A percentile compares a stretch with the other conserved stretches of the same genome.
Conservation (phyloP, 2,888 invertebrate genomes). For the Phlogophora meticulosa region DNA sequence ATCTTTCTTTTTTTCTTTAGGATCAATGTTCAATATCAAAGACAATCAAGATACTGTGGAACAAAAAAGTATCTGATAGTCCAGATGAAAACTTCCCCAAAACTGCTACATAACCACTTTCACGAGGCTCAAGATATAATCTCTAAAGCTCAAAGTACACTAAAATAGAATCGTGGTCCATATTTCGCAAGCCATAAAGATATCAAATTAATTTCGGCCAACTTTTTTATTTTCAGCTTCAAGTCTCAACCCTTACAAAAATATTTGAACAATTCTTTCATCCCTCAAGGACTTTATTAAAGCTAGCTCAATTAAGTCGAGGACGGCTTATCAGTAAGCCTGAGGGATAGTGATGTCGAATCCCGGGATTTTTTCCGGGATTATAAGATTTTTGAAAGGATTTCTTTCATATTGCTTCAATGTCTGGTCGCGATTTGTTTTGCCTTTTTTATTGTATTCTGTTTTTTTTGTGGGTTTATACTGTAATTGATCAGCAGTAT, state of each 20-base stretch:
- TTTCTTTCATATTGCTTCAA: constrained; percentile 47
- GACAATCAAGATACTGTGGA: too few species aligned
- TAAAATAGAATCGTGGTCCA: constrained; percentile 28
- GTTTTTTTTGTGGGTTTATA: background rate
- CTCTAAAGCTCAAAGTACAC: background rate
- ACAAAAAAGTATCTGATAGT: too few species aligned
- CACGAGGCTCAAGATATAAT: constrained; percentile 2
- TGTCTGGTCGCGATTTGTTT: constrained; percentile 30
- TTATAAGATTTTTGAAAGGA: constrained; percentile 42
- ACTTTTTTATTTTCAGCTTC: constrained; percentile 42
- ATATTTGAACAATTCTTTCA: constrained; percentile 63
- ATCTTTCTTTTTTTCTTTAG: too few species aligned
- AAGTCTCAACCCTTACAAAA: constrained; percentile 53
- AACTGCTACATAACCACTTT: background rate
- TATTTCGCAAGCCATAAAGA: constrained; percentile 34
- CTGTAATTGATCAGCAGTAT: background rate
- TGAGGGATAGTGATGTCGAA: constrained; percentile 58
- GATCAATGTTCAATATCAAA: too few species aligned
- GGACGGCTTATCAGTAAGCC: constrained; percentile 67
- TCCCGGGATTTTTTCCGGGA: constrained; percentile 54
- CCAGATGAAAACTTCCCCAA: background rate
- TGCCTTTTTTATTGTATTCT: constrained; percentile 2
- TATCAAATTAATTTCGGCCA: constrained; percentile 53
- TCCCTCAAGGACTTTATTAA: constrained; percentile 67
- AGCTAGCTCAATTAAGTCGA: constrained; percentile 69